Percentiles rank a stretch among this genome's conserved stretches.
Conservation (phyloP, 2,797 vertebrate genomes). For the Spinus olivaceus region DNA sequence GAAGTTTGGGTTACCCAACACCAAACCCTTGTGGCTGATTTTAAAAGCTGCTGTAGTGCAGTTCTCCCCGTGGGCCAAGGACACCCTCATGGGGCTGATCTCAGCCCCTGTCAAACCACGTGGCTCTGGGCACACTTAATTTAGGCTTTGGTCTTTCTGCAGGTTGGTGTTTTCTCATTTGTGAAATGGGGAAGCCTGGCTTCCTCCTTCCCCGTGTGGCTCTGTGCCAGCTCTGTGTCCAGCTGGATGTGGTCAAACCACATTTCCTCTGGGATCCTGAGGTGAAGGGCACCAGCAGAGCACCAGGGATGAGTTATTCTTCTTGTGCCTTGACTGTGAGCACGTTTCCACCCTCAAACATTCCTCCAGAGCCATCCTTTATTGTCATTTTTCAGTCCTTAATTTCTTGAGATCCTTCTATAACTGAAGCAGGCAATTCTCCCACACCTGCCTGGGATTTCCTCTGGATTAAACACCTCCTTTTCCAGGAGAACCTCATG, state of each 20-base stretch:
- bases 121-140: not conserved
- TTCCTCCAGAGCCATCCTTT: not conserved
- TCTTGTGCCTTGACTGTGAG: not conserved
- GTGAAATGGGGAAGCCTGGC: not conserved
- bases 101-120: not conserved
- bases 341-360: not conserved
- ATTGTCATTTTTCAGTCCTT: not conserved
- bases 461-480: not conserved
- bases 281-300: not conserved
- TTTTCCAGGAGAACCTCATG: not conserved
- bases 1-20: not conserved
- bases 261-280: not conserved
- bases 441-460: not conserved
- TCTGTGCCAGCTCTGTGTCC: not conserved
- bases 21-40: rapidly evolving
- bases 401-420: not conserved
- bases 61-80: not conserved
- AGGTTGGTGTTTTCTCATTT: not conserved
- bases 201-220: not conserved
- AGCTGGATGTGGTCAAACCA: not conserved
- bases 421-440: not conserved
- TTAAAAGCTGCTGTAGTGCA: not conserved
- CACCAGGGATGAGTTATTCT: not conserved
- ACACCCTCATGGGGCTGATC: not conserved
- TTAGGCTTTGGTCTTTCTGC: not conserved